These are phyloP conservation scores for Vombatus ursinus DNA, from an alignment of 2,113 vertebrate genomes.

Conservation along the genomic window DNA sequence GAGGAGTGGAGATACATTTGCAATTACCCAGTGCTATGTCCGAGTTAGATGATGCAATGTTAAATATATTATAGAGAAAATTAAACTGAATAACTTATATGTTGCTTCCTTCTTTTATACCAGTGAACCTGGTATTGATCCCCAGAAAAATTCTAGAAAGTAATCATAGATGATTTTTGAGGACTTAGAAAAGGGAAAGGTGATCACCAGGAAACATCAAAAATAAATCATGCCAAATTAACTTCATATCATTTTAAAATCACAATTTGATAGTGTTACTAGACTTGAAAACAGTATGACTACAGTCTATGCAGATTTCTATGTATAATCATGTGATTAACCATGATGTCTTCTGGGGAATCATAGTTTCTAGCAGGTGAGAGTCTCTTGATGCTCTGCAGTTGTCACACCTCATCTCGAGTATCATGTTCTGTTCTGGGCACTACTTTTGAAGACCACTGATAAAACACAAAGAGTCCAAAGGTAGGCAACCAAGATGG, in stretches of 20 bases:
- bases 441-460: background rate
- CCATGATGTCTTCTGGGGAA: background rate
- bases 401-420: background rate
- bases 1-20: background rate
- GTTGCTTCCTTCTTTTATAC: background rate
- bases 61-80: background rate
- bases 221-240: background rate
- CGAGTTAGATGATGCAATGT: background rate
- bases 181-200: background rate
- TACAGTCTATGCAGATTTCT: background rate
- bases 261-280: background rate
- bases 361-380: background rate
- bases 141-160: background rate
- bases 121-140: background rate
- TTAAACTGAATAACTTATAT: background rate
- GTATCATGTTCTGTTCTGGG: background rate
- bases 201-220: background rate
- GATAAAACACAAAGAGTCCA: background rate
- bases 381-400: background rate
- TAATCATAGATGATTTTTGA: background rate
- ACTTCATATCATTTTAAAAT: background rate
- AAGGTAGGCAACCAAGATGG: background rate
- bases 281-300: background rate
- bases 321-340: background rate
- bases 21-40: background rate